phyloP scores from a whole-genome alignment of 2,797 vertebrate species.

The Morus bassanus region DNA sequence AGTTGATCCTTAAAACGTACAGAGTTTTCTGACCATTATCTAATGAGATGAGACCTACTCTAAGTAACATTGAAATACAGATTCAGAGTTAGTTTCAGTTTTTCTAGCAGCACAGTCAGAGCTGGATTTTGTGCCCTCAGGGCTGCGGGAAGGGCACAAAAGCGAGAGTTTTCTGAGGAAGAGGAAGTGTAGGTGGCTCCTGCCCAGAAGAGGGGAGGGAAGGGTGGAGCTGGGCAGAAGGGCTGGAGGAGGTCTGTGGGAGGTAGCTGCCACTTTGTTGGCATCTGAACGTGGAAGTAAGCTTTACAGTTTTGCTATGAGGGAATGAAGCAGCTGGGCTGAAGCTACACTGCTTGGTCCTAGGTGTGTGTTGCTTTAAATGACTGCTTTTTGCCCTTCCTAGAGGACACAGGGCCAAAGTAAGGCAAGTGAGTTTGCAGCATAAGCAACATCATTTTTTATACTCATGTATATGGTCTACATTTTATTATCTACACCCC shows the following conservation, averaged over 20 bases:
- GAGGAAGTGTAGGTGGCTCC: not conserved
- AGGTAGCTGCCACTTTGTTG: not conserved
- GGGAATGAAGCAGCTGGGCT: not conserved
- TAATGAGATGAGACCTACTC: not conserved
- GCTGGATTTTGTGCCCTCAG: not conserved
- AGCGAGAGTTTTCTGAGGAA: not conserved
- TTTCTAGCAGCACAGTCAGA: not conserved
- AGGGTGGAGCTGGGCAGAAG: not conserved
- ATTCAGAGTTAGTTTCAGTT: not conserved
- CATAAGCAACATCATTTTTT: not conserved
- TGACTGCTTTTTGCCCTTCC: not conserved
- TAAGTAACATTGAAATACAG: not conserved
- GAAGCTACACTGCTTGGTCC: not conserved
- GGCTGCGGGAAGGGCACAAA: not conserved
- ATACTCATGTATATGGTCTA: not conserved
- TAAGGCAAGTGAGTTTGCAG: not conserved
- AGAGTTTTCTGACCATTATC: not conserved
- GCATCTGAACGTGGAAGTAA: not conserved
- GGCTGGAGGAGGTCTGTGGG: not conserved
- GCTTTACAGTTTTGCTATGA: not conserved
- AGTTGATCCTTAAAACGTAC: not conserved
- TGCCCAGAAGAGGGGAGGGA: not conserved
- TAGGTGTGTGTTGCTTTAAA: rapidly evolving
- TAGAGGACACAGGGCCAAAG: not conserved
- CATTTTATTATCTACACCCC: not conserved